A percentile compares a stretch with the other conserved stretches of the same genome.
phyloP scores from a whole-genome alignment of 2,113 vertebrate genomes.

The Sisor rabdophorus region DNA sequence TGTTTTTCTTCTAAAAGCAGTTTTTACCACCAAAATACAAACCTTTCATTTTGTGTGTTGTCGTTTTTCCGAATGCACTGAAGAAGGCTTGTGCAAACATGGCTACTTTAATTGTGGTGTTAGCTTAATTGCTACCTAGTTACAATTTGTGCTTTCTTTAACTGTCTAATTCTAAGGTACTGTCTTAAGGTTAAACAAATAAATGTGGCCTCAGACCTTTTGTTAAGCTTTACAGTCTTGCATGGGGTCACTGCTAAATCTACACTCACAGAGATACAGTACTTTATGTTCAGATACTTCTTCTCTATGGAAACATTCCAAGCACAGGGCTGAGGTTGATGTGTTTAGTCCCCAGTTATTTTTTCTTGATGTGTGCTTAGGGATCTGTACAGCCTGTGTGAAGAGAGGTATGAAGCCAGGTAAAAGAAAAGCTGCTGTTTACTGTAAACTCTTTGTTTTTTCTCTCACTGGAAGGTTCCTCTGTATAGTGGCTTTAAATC shows the following conservation, averaged over 20 bases:
- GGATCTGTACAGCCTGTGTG: conserved; percentile 30
- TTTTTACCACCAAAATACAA: neutral
- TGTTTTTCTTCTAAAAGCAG: neutral
- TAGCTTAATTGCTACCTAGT: conserved; percentile 21
- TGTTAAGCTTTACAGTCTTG: conserved; percentile 21
- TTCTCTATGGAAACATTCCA: conserved; percentile 29
- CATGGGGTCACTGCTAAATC: conserved; percentile 28
- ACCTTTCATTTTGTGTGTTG: conserved; percentile 1
- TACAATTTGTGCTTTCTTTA: conserved; percentile 27
- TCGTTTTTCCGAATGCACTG: neutral
- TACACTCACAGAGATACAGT: conserved; percentile 24
- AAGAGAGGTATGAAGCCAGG: conserved; percentile 29
- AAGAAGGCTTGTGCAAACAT: neutral
- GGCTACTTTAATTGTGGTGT: neutral
- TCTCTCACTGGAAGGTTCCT: conserved; percentile 6
- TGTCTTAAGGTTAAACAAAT: conserved; percentile 6
- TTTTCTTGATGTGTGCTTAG: conserved; percentile 43
- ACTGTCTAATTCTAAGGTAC: conserved; percentile 17
- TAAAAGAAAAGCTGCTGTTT: conserved; percentile 44
- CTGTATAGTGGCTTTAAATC: conserved; percentile 9
- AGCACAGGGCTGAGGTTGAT: conserved; percentile 37
- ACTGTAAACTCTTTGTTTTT: conserved; percentile 43
- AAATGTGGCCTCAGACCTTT: neutral
- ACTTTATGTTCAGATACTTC: conserved; percentile 34
- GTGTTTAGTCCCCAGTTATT: conserved; percentile 11